Conservation (phyloP, 2,113 vertebrate genomes). For the Heterotis niloticus region DNA sequence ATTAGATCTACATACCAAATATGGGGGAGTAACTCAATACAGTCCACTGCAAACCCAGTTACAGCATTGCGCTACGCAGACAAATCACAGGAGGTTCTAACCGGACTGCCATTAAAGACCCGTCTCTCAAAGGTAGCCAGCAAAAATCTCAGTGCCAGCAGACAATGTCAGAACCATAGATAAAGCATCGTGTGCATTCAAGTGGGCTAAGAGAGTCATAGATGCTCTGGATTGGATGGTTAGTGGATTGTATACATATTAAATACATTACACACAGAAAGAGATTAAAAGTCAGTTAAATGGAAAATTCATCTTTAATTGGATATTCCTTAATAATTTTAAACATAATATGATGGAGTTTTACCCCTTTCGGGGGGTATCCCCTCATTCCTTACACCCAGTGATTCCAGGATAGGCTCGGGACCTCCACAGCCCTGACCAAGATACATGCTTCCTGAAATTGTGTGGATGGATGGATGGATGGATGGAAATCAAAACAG, state of each 20-base stretch:
- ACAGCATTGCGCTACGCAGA: conserved; percentile 54
- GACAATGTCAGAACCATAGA: not conserved
- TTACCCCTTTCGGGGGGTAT: too few species aligned
- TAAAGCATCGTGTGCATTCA: not conserved
- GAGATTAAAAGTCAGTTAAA: too few species aligned
- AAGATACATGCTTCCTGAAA: not conserved
- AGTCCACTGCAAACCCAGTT: conserved; percentile 66
- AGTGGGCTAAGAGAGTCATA: not conserved
- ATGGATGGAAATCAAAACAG: not conserved
- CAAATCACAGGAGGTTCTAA: conserved; percentile 35
- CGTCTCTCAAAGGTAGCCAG: not conserved
- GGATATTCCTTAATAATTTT: too few species aligned
- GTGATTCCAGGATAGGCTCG: too few species aligned
- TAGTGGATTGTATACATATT: too few species aligned
- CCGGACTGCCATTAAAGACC: not conserved
- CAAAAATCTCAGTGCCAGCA: not conserved
- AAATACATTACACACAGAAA: too few species aligned
- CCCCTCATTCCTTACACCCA: too few species aligned
- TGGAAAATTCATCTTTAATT: too few species aligned
- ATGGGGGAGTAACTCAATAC: conserved; percentile 81
- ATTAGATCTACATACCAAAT: conserved; percentile 79
- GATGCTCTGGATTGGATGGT: too few species aligned
- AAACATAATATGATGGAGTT: too few species aligned
- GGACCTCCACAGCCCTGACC: not conserved
- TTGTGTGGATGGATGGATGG: not conserved